These are phyloP conservation scores for Blastomussa wellsi DNA, from an alignment of 92 coral and sea anemone genomes.

Conservation along the genomic window DNA sequence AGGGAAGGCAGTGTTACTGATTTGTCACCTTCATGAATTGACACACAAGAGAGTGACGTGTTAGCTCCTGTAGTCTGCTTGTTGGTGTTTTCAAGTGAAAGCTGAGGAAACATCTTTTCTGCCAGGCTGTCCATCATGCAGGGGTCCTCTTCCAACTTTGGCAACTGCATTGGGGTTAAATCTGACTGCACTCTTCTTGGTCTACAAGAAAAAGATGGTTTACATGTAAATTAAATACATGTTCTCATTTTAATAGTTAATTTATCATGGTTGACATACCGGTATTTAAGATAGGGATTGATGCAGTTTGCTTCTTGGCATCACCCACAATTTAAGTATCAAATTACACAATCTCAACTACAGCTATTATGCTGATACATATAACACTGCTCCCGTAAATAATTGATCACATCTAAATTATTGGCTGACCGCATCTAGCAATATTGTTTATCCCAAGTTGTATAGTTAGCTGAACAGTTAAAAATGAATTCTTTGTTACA, in stretches of 20 bases:
- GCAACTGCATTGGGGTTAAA: conserved; percentile 67
- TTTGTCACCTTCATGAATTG: conserved; percentile 87
- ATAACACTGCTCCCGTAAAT: no score
- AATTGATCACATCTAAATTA: no score
- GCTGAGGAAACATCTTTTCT: conserved; percentile 90
- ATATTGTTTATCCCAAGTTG: no score
- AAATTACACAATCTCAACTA: no score
- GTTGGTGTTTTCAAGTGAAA: conserved; percentile 75
- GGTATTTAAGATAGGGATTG: background rate
- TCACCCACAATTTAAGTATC: background rate
- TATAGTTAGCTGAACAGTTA: no score
- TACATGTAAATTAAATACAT: background rate
- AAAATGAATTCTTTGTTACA: no score
- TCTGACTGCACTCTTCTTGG: conserved; percentile 97
- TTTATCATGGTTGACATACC: background rate
- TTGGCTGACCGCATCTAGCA: no score
- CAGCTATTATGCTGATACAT: no score
- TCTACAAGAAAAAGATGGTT: conserved; percentile 47
- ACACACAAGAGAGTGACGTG: conserved; percentile 76
- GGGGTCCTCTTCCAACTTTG: conserved; percentile 95
- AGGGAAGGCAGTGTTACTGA: conserved; percentile 85
- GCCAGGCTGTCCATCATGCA: conserved; percentile 88
- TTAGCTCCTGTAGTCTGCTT: conserved; percentile 59
- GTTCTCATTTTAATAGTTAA: background rate
- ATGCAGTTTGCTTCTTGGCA: background rate